A percentile compares a stretch with the other conserved stretches of the same genome.
phyloP scores from a whole-genome alignment of 2,888 invertebrate species.

The Meteorus colon region DNA sequence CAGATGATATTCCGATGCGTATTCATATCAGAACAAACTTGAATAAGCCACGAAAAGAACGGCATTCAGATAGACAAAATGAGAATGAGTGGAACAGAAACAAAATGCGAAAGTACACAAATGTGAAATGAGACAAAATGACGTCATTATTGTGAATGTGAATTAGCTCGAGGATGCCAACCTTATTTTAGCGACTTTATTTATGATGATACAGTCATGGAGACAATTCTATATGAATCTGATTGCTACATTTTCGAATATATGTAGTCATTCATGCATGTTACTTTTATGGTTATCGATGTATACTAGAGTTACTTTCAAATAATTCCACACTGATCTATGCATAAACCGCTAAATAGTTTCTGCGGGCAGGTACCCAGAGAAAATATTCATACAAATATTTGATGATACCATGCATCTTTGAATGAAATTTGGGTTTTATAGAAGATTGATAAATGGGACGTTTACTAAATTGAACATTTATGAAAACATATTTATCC shows the following conservation, averaged over 20 bases:
- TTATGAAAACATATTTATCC: not conserved
- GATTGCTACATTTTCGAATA: constrained; percentile 23
- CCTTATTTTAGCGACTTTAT: constrained; percentile 41
- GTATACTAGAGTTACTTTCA: not conserved
- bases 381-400: not conserved
- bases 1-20: constrained; percentile 50
- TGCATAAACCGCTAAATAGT: not conserved
- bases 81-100: constrained; percentile 29
- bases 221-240: constrained; percentile 64
- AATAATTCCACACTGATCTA: not conserved
- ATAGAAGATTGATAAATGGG: not conserved
- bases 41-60: constrained; percentile 52
- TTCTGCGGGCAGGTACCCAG: not conserved
- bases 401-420: not conserved
- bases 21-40: constrained; percentile 42
- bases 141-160: constrained; percentile 19
- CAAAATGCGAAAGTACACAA: constrained; percentile 4
- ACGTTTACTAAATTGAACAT: not conserved
- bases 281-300: not conserved
- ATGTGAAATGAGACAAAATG: constrained; percentile 36
- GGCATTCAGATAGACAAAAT: constrained; percentile 28
- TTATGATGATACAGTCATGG: constrained; percentile 61
- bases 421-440: not conserved
- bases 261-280: constrained; percentile 19
- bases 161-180: constrained; percentile 32